Conservation (phyloP, 2,888 invertebrate species). For the Ptychoptera contaminata region DNA sequence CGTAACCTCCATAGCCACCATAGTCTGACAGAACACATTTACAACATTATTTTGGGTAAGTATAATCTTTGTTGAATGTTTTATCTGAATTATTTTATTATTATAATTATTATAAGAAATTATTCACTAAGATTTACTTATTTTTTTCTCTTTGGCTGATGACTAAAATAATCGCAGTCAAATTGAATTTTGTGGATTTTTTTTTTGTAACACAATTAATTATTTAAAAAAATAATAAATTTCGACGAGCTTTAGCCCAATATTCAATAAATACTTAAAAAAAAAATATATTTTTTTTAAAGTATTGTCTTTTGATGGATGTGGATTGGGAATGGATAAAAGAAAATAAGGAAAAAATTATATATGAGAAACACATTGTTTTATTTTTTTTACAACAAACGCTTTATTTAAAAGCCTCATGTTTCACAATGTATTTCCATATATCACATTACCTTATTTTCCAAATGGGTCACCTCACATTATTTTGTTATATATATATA, state of each 20-base stretch:
- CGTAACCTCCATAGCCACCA: constrained; percentile 75
- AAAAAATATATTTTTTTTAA: not conserved
- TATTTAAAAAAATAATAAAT: no score
- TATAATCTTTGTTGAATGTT: constrained; percentile 7
- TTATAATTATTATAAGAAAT: constrained; percentile 2
- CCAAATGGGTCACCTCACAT: constrained; percentile 33
- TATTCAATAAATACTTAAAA: no score
- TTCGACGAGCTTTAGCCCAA: no score
- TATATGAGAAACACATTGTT: constrained; percentile 21
- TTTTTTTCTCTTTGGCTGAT: not conserved
- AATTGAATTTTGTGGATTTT: constrained; percentile 1
- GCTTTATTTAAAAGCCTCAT: constrained; percentile 18
- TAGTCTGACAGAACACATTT: constrained; percentile 43
- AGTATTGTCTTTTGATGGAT: not conserved
- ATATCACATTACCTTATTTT: constrained; percentile 30
- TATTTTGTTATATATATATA: not conserved
- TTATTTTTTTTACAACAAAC: constrained; percentile 11
- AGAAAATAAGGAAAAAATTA: constrained; percentile 14
- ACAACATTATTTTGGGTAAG: constrained; percentile 8
- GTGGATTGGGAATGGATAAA: not conserved
- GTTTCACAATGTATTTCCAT: constrained; percentile 33
- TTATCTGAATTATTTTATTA: constrained; percentile 4
- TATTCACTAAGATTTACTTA: not conserved
- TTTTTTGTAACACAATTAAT: not conserved
- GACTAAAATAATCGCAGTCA: no score